Evolutionary conservation across 2,888 invertebrate genomes (phyloP), one percentile per base, ranked within the genome.

Genomic region (Helicoverpa assulta): DNA sequence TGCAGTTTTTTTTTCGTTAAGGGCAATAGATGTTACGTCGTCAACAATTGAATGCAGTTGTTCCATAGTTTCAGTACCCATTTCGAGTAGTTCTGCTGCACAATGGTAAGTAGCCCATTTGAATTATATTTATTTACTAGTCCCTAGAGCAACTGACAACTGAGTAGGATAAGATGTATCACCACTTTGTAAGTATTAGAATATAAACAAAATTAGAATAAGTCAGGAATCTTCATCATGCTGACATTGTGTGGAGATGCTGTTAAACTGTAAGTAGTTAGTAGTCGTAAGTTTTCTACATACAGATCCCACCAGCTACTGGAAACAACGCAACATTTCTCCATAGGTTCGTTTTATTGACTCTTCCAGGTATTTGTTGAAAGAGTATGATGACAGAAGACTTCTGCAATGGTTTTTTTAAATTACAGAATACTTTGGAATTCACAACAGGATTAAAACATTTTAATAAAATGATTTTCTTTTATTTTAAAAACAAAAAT

Each of bases 171-270:
- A 57, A 33, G 19, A 56, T 8, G 12, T 8, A 33, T 70, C 60
- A 69, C 67, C 70, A 69, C 61, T 69, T 37, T 19, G 81, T 82
- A 82, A 78, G 83, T 82, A 83, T 66, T 76, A 62, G 66, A 70
- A 19, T 43, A 16, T 73, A 75, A 68, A 54, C 68, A 66, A 50
- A 40, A 60, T 26, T 57, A 60, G 47, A 61, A n/a, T 68, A 26
- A n/a, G 43, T 40, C 50, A 53, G 53, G 57, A 62, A 61, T 60
- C 47, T 54, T 59, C 57, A 53, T 37, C 16, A 43, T 14, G 43
- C n/a, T 10, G 55, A 51, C 16, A 29, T 57, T 26, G 56, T 40
- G 60, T 58, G 40, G 37, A 57, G 56, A 43, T 50, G 53, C 12
- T 56, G 29, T 64, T 5, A 61, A 53, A 58, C 43, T 19, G 82